Percentiles rank a stretch among this genome's conserved stretches.
These are phyloP conservation scores for Fabriciana adippe DNA, from an alignment of 2,888 invertebrate genomes.

Conservation along the genomic window DNA sequence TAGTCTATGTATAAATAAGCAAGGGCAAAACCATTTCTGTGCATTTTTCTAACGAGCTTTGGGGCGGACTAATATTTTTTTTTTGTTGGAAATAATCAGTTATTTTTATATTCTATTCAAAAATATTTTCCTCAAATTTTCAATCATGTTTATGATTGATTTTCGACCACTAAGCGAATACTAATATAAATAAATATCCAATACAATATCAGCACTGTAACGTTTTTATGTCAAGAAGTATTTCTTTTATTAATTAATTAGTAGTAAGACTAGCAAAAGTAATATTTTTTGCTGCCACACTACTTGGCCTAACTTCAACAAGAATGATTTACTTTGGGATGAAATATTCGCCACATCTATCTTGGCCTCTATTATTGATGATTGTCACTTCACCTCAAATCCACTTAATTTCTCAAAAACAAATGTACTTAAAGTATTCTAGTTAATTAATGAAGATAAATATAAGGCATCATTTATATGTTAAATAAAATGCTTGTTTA, in stretches of 20 bases:
- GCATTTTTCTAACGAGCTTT: too few relatives aligned
- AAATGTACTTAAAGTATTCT: slow-evolving; percentile 1
- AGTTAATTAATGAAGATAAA: neutral
- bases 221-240: too few relatives aligned
- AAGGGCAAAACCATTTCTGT: too few relatives aligned
- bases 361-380: slow-evolving; percentile 17
- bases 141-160: too few relatives aligned
- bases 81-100: too few relatives aligned
- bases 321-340: slow-evolving; percentile 12
- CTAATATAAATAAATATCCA: too few relatives aligned
- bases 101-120: too few relatives aligned
- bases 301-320: slow-evolving; percentile 4
- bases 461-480: slow-evolving; percentile 1
- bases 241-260: neutral
- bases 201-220: too few relatives aligned
- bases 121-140: too few relatives aligned
- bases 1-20: too few relatives aligned
- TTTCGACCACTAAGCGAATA: too few relatives aligned
- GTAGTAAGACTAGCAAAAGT: neutral
- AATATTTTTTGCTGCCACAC: neutral
- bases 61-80: too few relatives aligned
- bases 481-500: slow-evolving; percentile 8
- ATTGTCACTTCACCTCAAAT: slow-evolving; percentile 17
- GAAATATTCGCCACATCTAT: slow-evolving; percentile 14
- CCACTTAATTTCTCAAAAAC: slow-evolving; percentile 13